Percentiles rank a stretch among this genome's conserved stretches.
These are phyloP conservation scores for Papilio polytes DNA, from an alignment of 1,140 invertebrate species.

Conservation along the genomic window DNA sequence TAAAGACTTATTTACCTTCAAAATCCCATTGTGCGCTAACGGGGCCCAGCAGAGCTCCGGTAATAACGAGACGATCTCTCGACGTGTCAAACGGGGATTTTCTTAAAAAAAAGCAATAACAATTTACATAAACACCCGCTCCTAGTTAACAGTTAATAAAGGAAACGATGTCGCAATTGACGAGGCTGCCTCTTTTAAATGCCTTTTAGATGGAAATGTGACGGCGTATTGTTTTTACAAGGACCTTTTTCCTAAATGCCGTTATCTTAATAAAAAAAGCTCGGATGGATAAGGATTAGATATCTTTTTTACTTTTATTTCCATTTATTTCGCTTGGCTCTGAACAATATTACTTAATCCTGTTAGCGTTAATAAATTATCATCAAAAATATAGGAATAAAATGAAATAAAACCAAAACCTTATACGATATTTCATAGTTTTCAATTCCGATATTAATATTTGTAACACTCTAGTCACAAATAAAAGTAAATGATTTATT, in stretches of 20 bases:
- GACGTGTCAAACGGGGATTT: conserved; percentile 81
- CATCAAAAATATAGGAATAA: conserved; percentile 19
- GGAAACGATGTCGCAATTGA: conserved; percentile 80
- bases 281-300: conserved; percentile 42
- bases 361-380: conserved; percentile 5
- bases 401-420: neutral
- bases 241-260: conserved; percentile 52
- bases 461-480: neutral
- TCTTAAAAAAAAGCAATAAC: conserved; percentile 82
- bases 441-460: conserved; percentile 11
- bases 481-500: conserved; percentile 67
- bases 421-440: neutral
- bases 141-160: conserved; percentile 84
- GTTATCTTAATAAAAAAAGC: conserved; percentile 53
- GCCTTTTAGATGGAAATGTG: conserved; percentile 79
- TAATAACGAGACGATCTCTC: conserved; percentile 73
- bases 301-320: conserved; percentile 35
- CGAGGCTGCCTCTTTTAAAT: conserved; percentile 71
- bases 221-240: conserved; percentile 77
- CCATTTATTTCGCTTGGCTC: conserved; percentile 34
- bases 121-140: conserved; percentile 82
- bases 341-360: neutral
- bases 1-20: conserved; percentile 87
- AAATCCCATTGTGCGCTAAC: conserved; percentile 82
- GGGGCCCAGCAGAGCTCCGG: conserved; percentile 63